Conservation (phyloP, 2,888 invertebrate genomes). For the Cataglyphis livida region DNA sequence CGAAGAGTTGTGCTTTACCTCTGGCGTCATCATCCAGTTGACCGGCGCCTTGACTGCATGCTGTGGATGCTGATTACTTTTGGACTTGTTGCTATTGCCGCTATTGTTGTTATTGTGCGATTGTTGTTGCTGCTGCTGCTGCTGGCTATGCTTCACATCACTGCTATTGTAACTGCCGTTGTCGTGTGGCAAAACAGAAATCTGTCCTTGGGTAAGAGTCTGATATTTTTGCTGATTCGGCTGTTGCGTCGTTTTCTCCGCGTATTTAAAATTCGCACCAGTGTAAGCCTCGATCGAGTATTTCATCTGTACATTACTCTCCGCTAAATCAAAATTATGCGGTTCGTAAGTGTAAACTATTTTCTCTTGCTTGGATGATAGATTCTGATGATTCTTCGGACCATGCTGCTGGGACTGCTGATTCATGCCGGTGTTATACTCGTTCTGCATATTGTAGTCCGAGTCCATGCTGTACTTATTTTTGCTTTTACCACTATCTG, state of each 20-base stretch:
- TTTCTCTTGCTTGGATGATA: constrained; percentile 78
- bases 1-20: constrained; percentile 83
- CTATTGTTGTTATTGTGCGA: constrained; percentile 63
- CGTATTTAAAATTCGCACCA: constrained; percentile 80
- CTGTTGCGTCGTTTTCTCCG: constrained; percentile 77
- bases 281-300: constrained; percentile 81
- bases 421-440: constrained; percentile 76
- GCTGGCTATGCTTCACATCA: constrained; percentile 70
- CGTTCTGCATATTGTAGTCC: constrained; percentile 80
- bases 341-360: constrained; percentile 80
- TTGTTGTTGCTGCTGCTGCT: constrained; percentile 76
- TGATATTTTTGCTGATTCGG: constrained; percentile 81
- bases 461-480: constrained; percentile 81
- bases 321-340: constrained; percentile 80
- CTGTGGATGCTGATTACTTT: constrained; percentile 81
- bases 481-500: constrained; percentile 79
- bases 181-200: constrained; percentile 77
- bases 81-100: constrained; percentile 70
- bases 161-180: constrained; percentile 70
- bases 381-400: constrained; percentile 72
- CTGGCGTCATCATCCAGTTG: constrained; percentile 89
- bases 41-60: constrained; percentile 86
- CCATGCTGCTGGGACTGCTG: constrained; percentile 76
- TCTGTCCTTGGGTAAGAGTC: constrained; percentile 75
- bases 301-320: constrained; percentile 76